Base-by-base conservation (phyloP, 2,888 invertebrate genomes). In the Agriopis aurantiaria region DNA sequence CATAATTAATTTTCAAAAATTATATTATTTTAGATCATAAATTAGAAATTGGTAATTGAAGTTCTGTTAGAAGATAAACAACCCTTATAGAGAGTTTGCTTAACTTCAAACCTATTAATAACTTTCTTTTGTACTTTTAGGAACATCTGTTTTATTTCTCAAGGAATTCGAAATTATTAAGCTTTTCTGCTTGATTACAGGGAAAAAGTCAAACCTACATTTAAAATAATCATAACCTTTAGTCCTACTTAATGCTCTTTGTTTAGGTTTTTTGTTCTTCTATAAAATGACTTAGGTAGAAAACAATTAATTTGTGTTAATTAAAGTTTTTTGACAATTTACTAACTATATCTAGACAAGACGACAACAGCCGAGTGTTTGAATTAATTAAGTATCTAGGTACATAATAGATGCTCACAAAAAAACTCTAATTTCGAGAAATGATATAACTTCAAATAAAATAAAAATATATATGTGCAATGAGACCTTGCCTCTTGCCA, bases 181-280 rank as follows among this genome's bases (percentile, higher is more conserved):
- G 45, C 23, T 53, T 41, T 12, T 43, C 48, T 41, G 49, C 43
- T 52, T 45, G 53, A 62, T 62, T 46, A 53, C 53, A 4, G 53
- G 45, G 45, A 8, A 49, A 53, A 62, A 62, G 53, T 53, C 53
- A 53, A 62, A 53, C 45, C 45, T 46, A 53, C 33, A 62, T 62
- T 62, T 62, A 52, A 23, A 52, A 52, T 53, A 43, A 62, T 62
- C 12, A 58, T 58, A 58, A 33, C 23, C 46, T n/a, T n/a, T 33
- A 33, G 12, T n/a, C 43, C 6, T 43, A 40, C n/a, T 33, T 59
- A n/a, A 14, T 48, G 12, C 48, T 48, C 0, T 33, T 60, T 52
- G 45, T 63, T 80, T 89, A 45, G 11, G 17, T 11, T 10, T 33
- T 46, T 10, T 46, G 45, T 46, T 23, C 9, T 58, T 46, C 6